phyloP scores from a whole-genome alignment of 2,113 vertebrate genomes.

The Eleginops maclovinus region DNA sequence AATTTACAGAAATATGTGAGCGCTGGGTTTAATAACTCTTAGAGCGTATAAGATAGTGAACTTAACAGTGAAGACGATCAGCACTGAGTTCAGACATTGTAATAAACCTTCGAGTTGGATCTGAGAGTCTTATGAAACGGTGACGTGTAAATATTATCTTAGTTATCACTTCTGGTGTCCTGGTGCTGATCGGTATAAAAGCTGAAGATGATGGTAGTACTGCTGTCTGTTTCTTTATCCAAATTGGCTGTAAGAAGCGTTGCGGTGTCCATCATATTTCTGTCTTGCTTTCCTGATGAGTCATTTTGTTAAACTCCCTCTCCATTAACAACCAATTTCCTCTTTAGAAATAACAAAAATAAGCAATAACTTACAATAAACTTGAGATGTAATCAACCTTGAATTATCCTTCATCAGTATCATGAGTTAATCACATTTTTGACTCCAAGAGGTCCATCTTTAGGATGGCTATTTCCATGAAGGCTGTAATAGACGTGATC shows the following conservation, averaged over 20 bases:
- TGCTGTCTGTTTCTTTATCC: not conserved
- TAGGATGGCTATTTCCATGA: not conserved
- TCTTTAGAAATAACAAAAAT: not conserved
- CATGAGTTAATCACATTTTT: constrained; percentile 20
- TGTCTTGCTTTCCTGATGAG: not conserved
- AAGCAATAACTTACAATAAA: not conserved
- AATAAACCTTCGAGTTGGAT: constrained; percentile 8
- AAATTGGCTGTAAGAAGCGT: not conserved
- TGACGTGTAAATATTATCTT: no score
- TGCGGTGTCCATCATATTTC: not conserved
- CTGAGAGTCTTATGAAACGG: no score
- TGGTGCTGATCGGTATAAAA: not conserved
- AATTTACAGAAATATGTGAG: constrained; percentile 4
- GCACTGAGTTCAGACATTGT: not conserved
- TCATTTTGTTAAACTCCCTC: no score
- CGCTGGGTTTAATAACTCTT: not conserved
- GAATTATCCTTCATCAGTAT: constrained; percentile 4
- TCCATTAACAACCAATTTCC: no score
- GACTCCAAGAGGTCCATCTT: not conserved
- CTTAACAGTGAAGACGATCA: not conserved
- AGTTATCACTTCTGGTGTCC: constrained; percentile 7
- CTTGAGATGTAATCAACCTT: no score
- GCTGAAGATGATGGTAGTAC: not conserved
- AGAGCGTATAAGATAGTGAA: not conserved
- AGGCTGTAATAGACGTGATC: constrained; percentile 64